Percentiles rank a stretch among this genome's conserved stretches.
phyloP scores from a whole-genome alignment of 2,797 vertebrate genomes.

The Chaunax sp. region DNA sequence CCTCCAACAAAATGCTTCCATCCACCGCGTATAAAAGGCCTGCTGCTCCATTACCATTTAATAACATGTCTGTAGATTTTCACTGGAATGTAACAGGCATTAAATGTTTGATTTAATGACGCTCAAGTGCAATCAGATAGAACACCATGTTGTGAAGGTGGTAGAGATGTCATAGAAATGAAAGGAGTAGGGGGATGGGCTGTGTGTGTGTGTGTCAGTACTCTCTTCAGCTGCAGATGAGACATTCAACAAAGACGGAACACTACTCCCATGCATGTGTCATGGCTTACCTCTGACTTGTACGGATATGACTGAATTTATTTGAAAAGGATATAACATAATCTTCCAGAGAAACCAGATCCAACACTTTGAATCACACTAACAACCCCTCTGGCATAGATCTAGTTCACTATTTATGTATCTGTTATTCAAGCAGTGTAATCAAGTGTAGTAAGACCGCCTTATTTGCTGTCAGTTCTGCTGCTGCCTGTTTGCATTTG shows the following conservation, averaged over 20 bases:
- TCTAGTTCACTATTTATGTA: conserved; percentile 74
- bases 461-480: conserved; percentile 64
- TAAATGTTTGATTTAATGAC: conserved; percentile 61
- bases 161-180: conserved; percentile 55
- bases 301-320: conserved; percentile 47
- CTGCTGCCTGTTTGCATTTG: conserved; percentile 65
- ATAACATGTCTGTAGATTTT: conserved; percentile 50
- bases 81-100: conserved; percentile 66
- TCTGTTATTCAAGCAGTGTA: conserved; percentile 72
- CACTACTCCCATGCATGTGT: conserved; percentile 71
- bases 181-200: conserved; percentile 17
- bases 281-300: conserved; percentile 63
- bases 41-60: conserved; percentile 57
- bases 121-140: conserved; percentile 71
- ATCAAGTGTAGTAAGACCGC: conserved; percentile 62
- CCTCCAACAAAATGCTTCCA: conserved; percentile 51
- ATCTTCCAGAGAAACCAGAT: conserved; percentile 47
- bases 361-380: conserved; percentile 56
- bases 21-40: conserved; percentile 28
- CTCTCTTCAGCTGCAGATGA: conserved; percentile 54
- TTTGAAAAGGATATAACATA: conserved; percentile 41
- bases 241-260: conserved; percentile 39
- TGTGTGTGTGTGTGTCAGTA: neutral
- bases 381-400: conserved; percentile 61
- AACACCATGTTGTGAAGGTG: conserved; percentile 56